Percentiles rank a stretch among this genome's conserved stretches.
phyloP scores from a whole-genome alignment of 2,113 vertebrate genomes.

The Solea solea region DNA sequence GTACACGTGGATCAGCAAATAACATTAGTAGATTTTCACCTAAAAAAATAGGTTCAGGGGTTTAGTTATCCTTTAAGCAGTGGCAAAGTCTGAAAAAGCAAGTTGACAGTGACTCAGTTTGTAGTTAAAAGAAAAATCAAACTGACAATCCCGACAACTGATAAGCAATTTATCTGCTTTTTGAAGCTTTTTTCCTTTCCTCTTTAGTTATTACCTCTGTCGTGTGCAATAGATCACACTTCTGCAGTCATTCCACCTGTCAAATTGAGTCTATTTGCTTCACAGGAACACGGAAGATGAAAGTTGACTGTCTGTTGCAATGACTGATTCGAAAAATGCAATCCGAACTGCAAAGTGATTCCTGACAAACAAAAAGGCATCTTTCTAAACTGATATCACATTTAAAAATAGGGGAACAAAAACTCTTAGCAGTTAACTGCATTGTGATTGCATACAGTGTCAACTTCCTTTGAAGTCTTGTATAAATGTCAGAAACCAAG shows the following conservation, averaged over 20 bases:
- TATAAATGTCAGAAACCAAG: slow-evolving; percentile 2
- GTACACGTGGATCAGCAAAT: too few species aligned
- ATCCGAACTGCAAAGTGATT: background rate
- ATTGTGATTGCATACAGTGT: background rate
- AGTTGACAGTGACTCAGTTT: background rate
- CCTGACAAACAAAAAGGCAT: background rate
- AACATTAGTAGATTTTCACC: too few species aligned
- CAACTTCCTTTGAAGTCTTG: background rate
- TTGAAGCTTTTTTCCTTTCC: background rate
- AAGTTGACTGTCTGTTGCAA: slow-evolving; percentile 9
- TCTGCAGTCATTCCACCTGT: slow-evolving; percentile 10
- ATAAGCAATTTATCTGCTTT: background rate
- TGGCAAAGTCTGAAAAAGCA: background rate
- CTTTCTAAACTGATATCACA: background rate
- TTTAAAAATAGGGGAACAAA: background rate
- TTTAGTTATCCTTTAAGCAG: background rate
- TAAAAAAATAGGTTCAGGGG: too few species aligned
- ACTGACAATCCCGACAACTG: slow-evolving; percentile 13
- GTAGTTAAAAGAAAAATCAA: background rate
- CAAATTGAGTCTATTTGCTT: slow-evolving; percentile 15
- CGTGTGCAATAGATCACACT: slow-evolving; percentile 6
- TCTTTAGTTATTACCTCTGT: slow-evolving; percentile 15
- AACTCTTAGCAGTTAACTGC: background rate
- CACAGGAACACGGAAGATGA: slow-evolving; percentile 19
- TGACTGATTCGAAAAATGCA: background rate